Conservation (phyloP, 2,797 vertebrate genomes). For the Onychomys arenicola region DNA sequence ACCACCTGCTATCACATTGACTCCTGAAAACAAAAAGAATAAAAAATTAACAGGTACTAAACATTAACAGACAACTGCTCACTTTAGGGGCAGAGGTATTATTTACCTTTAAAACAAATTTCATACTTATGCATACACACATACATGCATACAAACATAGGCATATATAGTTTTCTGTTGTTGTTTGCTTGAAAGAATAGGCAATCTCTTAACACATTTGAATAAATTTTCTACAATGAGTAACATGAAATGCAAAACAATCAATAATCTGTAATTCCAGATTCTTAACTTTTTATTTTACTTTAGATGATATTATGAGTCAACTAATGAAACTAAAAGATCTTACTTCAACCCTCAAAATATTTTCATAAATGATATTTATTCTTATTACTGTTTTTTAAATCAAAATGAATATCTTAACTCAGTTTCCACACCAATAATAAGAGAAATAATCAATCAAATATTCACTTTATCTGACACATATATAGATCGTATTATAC, state of each 20-base stretch:
- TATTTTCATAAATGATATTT: not conserved
- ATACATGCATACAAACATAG: not conserved
- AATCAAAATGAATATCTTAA: not conserved
- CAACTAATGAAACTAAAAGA: not conserved
- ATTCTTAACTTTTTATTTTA: not conserved
- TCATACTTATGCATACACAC: not conserved
- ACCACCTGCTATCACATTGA: not conserved
- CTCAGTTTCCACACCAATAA: not conserved
- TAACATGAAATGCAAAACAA: not conserved
- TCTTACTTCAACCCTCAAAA: not conserved
- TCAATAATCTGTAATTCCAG: not conserved
- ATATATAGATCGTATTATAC: not conserved
- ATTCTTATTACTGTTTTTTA: constrained; percentile 27
- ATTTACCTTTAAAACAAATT: not conserved
- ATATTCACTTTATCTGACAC: constrained; percentile 22
- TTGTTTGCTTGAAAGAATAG: not conserved
- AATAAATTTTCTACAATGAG: not conserved
- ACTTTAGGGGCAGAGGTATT: not conserved
- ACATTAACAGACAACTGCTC: not conserved
- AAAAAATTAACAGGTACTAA: not conserved
- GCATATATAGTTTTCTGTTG: not conserved
- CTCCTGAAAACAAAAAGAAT: not conserved
- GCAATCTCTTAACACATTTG: not conserved
- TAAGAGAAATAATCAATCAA: not conserved
- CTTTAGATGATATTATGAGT: not conserved